phyloP scores from a whole-genome alignment of 2,113 vertebrate species.

The Cebidichthys violaceus region DNA sequence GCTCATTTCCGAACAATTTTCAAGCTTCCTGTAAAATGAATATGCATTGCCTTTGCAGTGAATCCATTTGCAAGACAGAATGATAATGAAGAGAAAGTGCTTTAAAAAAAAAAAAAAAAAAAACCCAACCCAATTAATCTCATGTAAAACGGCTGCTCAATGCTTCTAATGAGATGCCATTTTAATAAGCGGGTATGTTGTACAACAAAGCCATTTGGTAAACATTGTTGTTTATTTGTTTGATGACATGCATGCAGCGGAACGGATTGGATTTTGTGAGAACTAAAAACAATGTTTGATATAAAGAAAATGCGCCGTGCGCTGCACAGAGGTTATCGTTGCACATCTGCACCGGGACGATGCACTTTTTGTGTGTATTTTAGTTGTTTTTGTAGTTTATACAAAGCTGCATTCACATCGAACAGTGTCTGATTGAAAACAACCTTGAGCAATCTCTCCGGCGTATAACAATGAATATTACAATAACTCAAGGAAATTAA shows the following conservation, averaged over 20 bases:
- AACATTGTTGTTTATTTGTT: slow-evolving; percentile 83
- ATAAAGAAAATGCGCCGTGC: neutral
- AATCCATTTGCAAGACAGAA: slow-evolving; percentile 82
- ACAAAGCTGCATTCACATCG: slow-evolving; percentile 19
- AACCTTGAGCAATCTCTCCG: slow-evolving; percentile 27
- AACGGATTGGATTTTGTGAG: slow-evolving; percentile 59
- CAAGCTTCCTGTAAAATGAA: slow-evolving; percentile 82
- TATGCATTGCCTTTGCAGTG: slow-evolving; percentile 78
- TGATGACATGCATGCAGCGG: slow-evolving; percentile 68
- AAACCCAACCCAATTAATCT: slow-evolving; percentile 78
- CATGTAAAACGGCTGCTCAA: slow-evolving; percentile 79
- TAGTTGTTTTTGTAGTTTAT: no score
- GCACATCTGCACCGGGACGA: neutral
- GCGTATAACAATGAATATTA: slow-evolving; percentile 25
- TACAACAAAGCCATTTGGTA: slow-evolving; percentile 82
- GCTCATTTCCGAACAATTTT: slow-evolving; percentile 79
- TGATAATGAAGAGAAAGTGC: slow-evolving; percentile 84
- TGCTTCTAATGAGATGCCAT: slow-evolving; percentile 81
- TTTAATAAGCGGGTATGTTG: slow-evolving; percentile 82
- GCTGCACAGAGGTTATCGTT: neutral
- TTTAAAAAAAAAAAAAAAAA: slow-evolving; percentile 63
- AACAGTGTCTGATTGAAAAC: slow-evolving; percentile 30
- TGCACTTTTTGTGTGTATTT: neutral
- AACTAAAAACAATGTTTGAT: slow-evolving; percentile 55
- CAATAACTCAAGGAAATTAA: slow-evolving; percentile 26